Base-by-base conservation (phyloP, 2,888 invertebrate species). In the Abrostola triplasia region DNA sequence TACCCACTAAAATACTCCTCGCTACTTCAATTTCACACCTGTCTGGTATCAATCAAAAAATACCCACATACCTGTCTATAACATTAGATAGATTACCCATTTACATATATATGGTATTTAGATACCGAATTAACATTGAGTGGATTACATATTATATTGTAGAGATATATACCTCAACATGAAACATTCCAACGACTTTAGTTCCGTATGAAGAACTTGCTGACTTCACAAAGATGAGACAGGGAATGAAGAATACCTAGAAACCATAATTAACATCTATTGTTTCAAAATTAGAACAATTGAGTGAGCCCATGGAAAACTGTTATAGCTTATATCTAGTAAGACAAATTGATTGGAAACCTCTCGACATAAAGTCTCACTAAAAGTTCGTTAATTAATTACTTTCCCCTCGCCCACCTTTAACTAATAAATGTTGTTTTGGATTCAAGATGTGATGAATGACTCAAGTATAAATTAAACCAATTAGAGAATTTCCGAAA, bases 401-500 rank as follows among this genome's bases (percentile, higher is more conserved):
- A 84, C 82, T 84, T 78, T 80, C 72, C 79, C 71, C 76, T 81
- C 83, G 82, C 81, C 80, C 82, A 85, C 83, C 83, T 87, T 81
- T 68, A 74, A 79, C 73, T 74, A 77, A 76, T 80, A 85, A 86
- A 85, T 83, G 81, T 84, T 87, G 84, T 85, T 84, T 83, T 72
- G 74, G 73, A 81, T 77, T 83, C 76, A 71, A 73, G 77, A 84
- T 85, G 80, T 88, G 84, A 86, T 88, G 84, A 88, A 88, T 86
- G 84, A 84, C 84, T 88, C 81, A 83, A 88, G 83, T 88, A 88
- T 88, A 85, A 90, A 88, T 88, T 87, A 84, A 90, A 88, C 84
- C 87, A 87, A 88, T 88, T 87, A 86, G 68, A 66, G 72, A 83
- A 84, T 85, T 83, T 81, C 67, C 71, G 66, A 82, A 84, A 84